A percentile compares a stretch with the other conserved stretches of the same genome.
Evolutionary conservation across 2,113 vertebrate species (phyloP).

Genomic region (Garra rufa): DNA sequence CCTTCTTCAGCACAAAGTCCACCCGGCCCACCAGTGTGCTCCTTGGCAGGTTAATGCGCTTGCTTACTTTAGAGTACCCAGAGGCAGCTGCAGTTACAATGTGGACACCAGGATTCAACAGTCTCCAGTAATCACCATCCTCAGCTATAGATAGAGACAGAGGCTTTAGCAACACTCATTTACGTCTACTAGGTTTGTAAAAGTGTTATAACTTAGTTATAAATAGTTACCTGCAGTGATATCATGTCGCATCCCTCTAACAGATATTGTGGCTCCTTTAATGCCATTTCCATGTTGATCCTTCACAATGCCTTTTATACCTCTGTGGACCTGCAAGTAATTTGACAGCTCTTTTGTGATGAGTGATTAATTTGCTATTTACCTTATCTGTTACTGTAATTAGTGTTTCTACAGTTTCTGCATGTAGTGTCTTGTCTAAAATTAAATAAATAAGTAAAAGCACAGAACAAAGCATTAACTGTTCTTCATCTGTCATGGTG

Average conservation of each 20-base stretch:
- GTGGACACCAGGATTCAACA: slow-evolving; percentile 85
- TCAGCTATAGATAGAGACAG: slow-evolving; percentile 74
- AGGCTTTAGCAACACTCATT: background rate
- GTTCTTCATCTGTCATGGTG: background rate
- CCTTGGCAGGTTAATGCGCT: slow-evolving; percentile 85
- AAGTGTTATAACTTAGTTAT: background rate
- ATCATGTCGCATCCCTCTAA: slow-evolving; percentile 89
- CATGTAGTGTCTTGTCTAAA: background rate
- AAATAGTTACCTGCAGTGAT: slow-evolving; percentile 86
- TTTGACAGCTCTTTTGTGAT: background rate
- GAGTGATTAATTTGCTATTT: background rate
- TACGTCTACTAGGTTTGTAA: background rate
- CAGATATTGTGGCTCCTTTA: slow-evolving; percentile 85
- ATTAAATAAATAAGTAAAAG: background rate
- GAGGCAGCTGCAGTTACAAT: slow-evolving; percentile 85
- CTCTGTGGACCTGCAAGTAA: slow-evolving; percentile 84
- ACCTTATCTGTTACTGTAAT: background rate
- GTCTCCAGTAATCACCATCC: slow-evolving; percentile 92
- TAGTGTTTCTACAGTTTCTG: background rate
- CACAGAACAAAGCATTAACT: background rate
- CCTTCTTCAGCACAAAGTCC: slow-evolving; percentile 85
- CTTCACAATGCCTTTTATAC: slow-evolving; percentile 90
- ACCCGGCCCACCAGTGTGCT: slow-evolving; percentile 84
- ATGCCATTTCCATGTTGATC: slow-evolving; percentile 87
- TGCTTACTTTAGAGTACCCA: slow-evolving; percentile 85